Percentiles rank a stretch among this genome's conserved stretches.
Conservation (phyloP, 2,113 vertebrate genomes). For the Petromus typicus region DNA sequence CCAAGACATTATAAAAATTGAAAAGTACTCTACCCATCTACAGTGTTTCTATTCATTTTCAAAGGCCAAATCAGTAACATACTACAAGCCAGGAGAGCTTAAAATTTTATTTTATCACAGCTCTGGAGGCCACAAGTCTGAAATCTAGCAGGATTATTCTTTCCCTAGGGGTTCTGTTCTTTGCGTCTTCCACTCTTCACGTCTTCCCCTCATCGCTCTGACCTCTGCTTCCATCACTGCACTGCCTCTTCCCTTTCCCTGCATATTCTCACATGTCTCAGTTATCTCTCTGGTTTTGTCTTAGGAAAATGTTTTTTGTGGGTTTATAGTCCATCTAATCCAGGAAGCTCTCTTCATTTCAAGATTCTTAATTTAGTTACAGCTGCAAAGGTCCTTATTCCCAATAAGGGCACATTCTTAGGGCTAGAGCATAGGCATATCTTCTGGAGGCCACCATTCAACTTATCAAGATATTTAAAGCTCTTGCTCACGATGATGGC, state of each 20-base stretch:
- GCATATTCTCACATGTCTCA: neutral
- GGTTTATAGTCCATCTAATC: neutral
- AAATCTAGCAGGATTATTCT: neutral
- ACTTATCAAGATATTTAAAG: neutral
- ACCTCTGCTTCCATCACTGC: accelerated
- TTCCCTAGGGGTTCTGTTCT: neutral
- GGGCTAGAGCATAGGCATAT: neutral
- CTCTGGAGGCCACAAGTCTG: neutral
- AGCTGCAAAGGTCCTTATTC: neutral
- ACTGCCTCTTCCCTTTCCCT: neutral
- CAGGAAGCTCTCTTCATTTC: neutral
- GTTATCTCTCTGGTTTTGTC: neutral
- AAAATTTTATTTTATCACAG: neutral
- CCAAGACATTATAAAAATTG: neutral
- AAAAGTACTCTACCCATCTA: neutral
- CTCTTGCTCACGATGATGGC: neutral
- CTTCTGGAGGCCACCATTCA: neutral
- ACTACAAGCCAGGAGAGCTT: neutral
- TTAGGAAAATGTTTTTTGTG: neutral
- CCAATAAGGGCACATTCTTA: neutral
- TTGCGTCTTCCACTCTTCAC: neutral
- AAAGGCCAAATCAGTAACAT: neutral
- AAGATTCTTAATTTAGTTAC: neutral
- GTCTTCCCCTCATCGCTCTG: neutral
- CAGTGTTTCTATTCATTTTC: neutral